phyloP scores from a whole-genome alignment of 1,140 invertebrate genomes.

The Listronotus oregonensis region DNA sequence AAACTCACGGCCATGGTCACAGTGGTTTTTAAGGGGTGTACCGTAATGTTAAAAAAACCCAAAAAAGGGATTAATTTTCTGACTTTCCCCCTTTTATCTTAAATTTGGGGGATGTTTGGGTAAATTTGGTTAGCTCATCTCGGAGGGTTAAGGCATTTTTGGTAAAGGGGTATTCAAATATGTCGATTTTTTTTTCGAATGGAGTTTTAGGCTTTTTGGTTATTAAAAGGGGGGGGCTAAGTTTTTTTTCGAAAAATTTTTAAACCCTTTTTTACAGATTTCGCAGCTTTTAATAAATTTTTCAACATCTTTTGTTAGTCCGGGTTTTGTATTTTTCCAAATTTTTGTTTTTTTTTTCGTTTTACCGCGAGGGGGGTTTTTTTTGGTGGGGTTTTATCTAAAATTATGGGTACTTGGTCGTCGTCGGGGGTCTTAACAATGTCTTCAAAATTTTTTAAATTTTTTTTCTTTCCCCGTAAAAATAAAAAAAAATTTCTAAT shows the following conservation, averaged over 20 bases:
- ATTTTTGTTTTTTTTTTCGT: constrained; percentile 16
- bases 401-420: too few species aligned
- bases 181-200: constrained; percentile 18
- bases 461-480: constrained; percentile 17
- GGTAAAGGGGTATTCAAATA: constrained; percentile 10
- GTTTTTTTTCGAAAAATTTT: constrained; percentile 28
- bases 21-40: not conserved
- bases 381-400: constrained; percentile 22
- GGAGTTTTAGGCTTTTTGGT: too few species aligned
- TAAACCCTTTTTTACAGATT: constrained; percentile 27
- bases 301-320: too few species aligned
- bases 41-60: too few species aligned
- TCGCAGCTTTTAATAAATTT: too few species aligned
- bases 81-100: not conserved
- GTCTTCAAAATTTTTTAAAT: constrained; percentile 24
- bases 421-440: too few species aligned
- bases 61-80: not conserved
- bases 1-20: not conserved
- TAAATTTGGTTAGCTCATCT: constrained; percentile 1
- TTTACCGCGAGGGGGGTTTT: constrained; percentile 14
- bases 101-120: constrained; percentile 1
- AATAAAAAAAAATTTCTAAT: too few species aligned
- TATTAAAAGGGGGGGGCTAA: constrained; percentile 21
- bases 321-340: constrained; percentile 25
- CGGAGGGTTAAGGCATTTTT: constrained; percentile 23